A percentile compares a stretch with the other conserved stretches of the same genome.
Conservation (phyloP, 1,140 invertebrate genomes). For the Hesperophylax magnus region DNA sequence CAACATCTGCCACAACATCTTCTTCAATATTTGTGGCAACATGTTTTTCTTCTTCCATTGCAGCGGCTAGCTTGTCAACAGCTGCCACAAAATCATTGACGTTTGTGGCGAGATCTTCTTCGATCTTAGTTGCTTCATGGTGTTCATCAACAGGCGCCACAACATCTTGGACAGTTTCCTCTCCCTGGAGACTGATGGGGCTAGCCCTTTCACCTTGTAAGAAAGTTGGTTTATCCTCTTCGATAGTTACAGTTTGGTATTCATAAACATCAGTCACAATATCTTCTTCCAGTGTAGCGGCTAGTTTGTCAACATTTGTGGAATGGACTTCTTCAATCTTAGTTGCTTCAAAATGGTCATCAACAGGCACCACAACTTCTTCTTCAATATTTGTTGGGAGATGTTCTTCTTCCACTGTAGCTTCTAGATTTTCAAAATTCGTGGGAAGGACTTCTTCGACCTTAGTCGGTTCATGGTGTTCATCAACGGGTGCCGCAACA, state of each 20-base stretch:
- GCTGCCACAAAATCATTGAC: background rate
- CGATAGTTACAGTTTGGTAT: background rate
- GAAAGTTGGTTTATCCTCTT: background rate
- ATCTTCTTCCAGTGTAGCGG: slow-evolving; percentile 20
- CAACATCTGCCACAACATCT: background rate
- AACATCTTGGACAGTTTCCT: too few species aligned
- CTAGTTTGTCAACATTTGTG: slow-evolving; percentile 6
- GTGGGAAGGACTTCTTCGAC: background rate
- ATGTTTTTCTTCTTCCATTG: slow-evolving; percentile 16
- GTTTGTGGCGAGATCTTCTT: background rate
- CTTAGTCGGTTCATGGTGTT: slow-evolving; percentile 1
- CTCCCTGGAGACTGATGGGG: too few species aligned
- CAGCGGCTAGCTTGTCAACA: slow-evolving; percentile 16
- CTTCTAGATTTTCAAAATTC: background rate
- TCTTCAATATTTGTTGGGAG: background rate
- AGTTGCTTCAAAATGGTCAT: background rate
- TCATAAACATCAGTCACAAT: background rate
- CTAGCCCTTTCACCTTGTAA: background rate
- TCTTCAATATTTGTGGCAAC: background rate
- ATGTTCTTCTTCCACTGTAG: background rate
- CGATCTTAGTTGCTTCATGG: background rate
- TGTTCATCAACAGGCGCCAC: background rate
- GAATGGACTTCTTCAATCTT: background rate
- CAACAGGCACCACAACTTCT: background rate
- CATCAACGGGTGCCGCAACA: background rate